Evolutionary conservation across 2,888 invertebrate species (phyloP), one percentile per base, ranked within the genome.

Genomic region (Dusona sp.): DNA sequence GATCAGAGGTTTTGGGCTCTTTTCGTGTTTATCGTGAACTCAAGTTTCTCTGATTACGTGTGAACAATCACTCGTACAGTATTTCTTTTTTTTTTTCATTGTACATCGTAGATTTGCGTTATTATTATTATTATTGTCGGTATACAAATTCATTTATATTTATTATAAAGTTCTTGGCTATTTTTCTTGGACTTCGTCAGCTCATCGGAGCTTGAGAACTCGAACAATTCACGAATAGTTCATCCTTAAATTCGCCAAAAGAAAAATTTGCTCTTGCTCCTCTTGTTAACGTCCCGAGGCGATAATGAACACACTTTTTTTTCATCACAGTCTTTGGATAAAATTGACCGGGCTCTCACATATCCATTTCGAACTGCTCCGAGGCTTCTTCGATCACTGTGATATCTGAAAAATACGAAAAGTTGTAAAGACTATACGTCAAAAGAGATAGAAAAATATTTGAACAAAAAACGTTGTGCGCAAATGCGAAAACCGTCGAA

Each of bases 361-460:
- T 95, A 84, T 95, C 95, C 94, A 95, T 94, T 79, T 94, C 94
- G 86, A 95, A 95, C 87, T 95, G 95, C 85, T 94, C 94, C n/a
- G 92, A 86, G 51, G 91, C 87, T 70, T 94, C 94, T 19, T 94
- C 94, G 42, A 92, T 91, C 64, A 91, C 87, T 67, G 90, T 83
- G 86, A 87, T 86, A 75, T 92, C 93, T 94, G 88, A 65, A 90
- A 92, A 6, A 83, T 84, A 75, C 81, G 77, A 65, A 8, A 42
- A 67, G 33, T 19, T 48, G 19, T 29, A 1, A 25, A 0, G 54
- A 54, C 9, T 57, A 13, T 29, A 13, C 25, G 25, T 3, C 25
- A 13, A 57, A 25, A 57, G 1, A n/a, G 11, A 33, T 72, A 33
- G 13, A 72, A 29, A 48, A 70, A 3, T 1, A 4, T 19, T 48